Evolutionary conservation across 1,140 invertebrate genomes (phyloP).

Genomic region (Apis florea): DNA sequence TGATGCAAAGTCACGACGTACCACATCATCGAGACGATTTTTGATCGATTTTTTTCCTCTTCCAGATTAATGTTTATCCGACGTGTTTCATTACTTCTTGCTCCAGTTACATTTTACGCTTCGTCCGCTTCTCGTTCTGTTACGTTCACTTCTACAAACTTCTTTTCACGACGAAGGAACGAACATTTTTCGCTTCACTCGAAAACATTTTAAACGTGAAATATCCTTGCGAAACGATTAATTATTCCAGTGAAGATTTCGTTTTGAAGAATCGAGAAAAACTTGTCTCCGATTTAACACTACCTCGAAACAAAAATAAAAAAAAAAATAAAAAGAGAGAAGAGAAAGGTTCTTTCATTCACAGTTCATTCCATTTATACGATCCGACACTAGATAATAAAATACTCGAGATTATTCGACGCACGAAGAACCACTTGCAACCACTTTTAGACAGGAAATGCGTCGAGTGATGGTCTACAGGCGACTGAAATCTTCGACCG

Average conservation of each 20-base stretch:
- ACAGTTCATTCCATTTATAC: constrained; percentile 7
- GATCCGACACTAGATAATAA: neutral
- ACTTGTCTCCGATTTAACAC: neutral
- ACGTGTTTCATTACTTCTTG: constrained; percentile 12
- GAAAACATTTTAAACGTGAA: neutral
- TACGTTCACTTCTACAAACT: neutral
- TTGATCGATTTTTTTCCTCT: constrained; percentile 30
- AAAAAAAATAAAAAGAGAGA: neutral
- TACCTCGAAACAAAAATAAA: neutral
- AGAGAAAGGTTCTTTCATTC: neutral
- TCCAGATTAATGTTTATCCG: constrained; percentile 14
- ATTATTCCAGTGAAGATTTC: neutral
- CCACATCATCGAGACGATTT: constrained; percentile 58
- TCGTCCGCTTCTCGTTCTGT: too few species aligned
- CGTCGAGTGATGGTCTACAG: constrained; percentile 30
- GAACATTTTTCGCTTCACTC: neutral
- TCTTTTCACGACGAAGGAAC: neutral
- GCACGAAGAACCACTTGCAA: constrained; percentile 42
- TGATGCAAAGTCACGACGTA: constrained; percentile 50
- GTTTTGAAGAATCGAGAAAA: neutral
- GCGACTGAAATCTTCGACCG: constrained; percentile 37
- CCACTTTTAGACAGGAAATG: constrained; percentile 50
- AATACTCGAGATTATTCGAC: constrained; percentile 13
- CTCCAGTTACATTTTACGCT: constrained; percentile 5
- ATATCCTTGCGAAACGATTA: neutral